These are phyloP conservation scores for Ochlodes sylvanus DNA, from an alignment of 2,888 invertebrate genomes.

Conservation along the genomic window DNA sequence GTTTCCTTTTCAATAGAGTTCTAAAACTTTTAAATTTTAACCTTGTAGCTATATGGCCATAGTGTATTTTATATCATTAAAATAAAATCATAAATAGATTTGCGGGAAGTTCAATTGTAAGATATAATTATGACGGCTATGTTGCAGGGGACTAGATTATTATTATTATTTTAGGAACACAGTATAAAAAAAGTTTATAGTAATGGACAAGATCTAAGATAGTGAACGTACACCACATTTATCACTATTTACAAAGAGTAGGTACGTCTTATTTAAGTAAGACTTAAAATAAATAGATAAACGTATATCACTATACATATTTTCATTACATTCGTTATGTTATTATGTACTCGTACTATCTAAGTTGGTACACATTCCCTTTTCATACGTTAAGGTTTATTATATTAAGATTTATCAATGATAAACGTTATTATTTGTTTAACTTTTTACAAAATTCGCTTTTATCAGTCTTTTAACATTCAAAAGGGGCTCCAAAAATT, in stretches of 20 bases:
- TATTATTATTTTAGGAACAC: slow-evolving; percentile 18
- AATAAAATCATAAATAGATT: too few relatives aligned
- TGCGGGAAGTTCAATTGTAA: not conserved
- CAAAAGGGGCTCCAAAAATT: slow-evolving; percentile 48
- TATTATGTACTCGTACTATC: slow-evolving; percentile 10
- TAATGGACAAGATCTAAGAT: slow-evolving; percentile 30
- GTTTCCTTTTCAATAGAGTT: too few relatives aligned
- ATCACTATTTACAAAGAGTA: slow-evolving; percentile 8
- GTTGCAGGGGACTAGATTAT: not conserved
- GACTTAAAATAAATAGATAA: too few relatives aligned
- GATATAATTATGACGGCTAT: not conserved
- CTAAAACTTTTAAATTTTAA: too few relatives aligned
- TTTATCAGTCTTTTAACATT: slow-evolving; percentile 76
- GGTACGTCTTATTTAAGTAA: slow-evolving; percentile 9
- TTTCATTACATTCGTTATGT: slow-evolving; percentile 5
- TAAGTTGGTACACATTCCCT: slow-evolving; percentile 26
- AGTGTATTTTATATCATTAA: too few relatives aligned
- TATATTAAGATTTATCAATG: slow-evolving; percentile 48
- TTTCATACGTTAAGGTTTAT: slow-evolving; percentile 52
- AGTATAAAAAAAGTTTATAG: slow-evolving; percentile 18
- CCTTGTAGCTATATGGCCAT: too few relatives aligned
- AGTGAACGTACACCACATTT: slow-evolving; percentile 10
- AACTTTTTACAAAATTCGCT: slow-evolving; percentile 71
- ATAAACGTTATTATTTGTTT: slow-evolving; percentile 53
- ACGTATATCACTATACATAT: slow-evolving; percentile 4